These are phyloP conservation scores for Sebastes itinus DNA, from an alignment of 2,797 vertebrate genomes.

Conservation along the genomic window DNA sequence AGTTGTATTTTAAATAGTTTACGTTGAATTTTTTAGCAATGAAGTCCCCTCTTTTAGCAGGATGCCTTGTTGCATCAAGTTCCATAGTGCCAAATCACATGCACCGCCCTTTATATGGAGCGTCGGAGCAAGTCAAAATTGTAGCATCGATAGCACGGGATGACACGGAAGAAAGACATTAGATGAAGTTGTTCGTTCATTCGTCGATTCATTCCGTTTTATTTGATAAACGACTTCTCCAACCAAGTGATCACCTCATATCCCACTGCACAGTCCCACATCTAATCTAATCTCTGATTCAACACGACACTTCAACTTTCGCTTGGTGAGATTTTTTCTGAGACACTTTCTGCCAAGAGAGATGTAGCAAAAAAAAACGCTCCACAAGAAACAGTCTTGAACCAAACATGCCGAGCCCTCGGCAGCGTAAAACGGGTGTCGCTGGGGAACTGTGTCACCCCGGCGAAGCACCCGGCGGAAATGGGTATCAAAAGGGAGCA, in stretches of 20 bases:
- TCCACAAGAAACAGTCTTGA: slow-evolving; percentile 31
- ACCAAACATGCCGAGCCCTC: slow-evolving; percentile 25
- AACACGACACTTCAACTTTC: slow-evolving; percentile 27
- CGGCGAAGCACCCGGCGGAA: neutral
- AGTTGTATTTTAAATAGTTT: neutral
- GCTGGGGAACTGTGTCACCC: slow-evolving; percentile 21
- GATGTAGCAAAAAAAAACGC: slow-evolving; percentile 27
- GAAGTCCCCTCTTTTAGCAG: neutral
- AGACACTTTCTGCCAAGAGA: slow-evolving; percentile 42
- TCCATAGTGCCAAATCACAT: neutral
- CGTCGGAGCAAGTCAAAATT: neutral
- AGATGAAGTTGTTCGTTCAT: neutral
- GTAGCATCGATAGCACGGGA: neutral
- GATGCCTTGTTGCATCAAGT: neutral
- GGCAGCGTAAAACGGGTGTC: neutral
- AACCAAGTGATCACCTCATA: neutral
- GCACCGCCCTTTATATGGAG: neutral
- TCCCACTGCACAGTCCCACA: neutral
- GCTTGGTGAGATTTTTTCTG: neutral
- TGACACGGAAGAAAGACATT: neutral
- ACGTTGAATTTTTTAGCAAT: neutral
- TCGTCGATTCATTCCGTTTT: neutral
- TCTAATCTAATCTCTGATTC: slow-evolving; percentile 36
- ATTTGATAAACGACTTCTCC: neutral
- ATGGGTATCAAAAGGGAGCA: neutral